Evolutionary conservation across 92 coral and sea anemone genomes (phyloP).

Genomic region (Scolanthus callimorphus): DNA sequence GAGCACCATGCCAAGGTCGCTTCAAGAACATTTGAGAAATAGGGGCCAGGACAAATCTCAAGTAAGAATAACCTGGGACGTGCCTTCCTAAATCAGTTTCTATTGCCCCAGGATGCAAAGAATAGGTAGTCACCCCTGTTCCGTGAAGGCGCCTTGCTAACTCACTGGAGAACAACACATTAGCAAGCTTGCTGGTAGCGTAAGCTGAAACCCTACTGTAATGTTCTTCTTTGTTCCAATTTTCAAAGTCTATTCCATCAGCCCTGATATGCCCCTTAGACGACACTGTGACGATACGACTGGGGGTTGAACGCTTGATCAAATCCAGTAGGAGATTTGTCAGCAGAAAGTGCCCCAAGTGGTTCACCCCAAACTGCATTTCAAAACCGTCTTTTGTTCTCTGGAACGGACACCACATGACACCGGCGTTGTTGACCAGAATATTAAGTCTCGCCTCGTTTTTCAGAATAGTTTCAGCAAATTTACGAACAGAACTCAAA

Average conservation of each 20-base stretch:
- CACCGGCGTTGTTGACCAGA: no score
- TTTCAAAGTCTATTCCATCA: constrained; percentile 44
- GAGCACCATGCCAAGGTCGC: no score
- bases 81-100: constrained; percentile 47
- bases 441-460: constrained; percentile 60
- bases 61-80: no score
- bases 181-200: constrained; percentile 69
- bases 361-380: constrained; percentile 78
- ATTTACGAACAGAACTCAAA: no score
- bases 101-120: constrained; percentile 66
- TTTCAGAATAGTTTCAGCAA: no score
- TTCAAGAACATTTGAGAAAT: no score
- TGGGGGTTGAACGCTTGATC: no score
- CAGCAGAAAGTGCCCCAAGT: no score
- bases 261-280: constrained; percentile 44
- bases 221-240: constrained; percentile 41
- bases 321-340: no score
- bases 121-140: constrained; percentile 48
- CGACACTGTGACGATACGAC: constrained; percentile 58
- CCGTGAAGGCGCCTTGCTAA: constrained; percentile 54
- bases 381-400: constrained; percentile 68
- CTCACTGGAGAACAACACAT: constrained; percentile 66
- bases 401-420: constrained; percentile 55
- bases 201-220: constrained; percentile 51
- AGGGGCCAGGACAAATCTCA: no score